phyloP scores from a whole-genome alignment of 1,140 invertebrate genomes.

The Heliconius hermathena region DNA sequence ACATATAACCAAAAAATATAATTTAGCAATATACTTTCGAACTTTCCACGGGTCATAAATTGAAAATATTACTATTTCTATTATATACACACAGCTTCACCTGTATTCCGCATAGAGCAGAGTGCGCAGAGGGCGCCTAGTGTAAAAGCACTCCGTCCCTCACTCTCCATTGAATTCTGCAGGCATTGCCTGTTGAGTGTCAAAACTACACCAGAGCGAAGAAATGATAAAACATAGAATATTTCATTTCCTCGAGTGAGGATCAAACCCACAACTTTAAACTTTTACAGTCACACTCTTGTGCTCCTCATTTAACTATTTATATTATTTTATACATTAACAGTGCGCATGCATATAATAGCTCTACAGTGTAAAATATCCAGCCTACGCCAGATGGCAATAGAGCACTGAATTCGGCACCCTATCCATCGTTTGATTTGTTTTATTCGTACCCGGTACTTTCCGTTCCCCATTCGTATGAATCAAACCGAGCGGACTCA shows the following conservation, averaged over 20 bases:
- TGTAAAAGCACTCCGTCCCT: too few relatives aligned
- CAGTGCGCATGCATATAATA: not conserved
- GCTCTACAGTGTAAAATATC: not conserved
- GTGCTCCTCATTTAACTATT: not conserved
- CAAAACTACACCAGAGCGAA: too few relatives aligned
- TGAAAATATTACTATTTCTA: too few relatives aligned
- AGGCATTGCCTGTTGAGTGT: too few relatives aligned
- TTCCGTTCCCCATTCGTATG: slow-evolving; percentile 74
- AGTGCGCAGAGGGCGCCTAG: too few relatives aligned
- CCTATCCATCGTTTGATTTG: slow-evolving; percentile 63
- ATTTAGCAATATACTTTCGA: not conserved
- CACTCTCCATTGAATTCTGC: too few relatives aligned
- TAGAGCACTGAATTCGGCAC: slow-evolving; percentile 44
- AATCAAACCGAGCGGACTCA: slow-evolving; percentile 77
- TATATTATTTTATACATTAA: not conserved
- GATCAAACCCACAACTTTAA: too few relatives aligned
- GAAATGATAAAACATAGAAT: too few relatives aligned
- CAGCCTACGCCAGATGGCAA: slow-evolving; percentile 37
- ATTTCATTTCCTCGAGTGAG: too few relatives aligned
- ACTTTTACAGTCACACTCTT: too few relatives aligned
- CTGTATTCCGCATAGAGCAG: too few relatives aligned
- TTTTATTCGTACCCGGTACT: slow-evolving; percentile 73
- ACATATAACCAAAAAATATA: not conserved
- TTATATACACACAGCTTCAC: too few relatives aligned
- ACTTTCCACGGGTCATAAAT: not conserved